phyloP scores from a whole-genome alignment of 2,888 invertebrate species.

The Zygothrica quintamaculata region DNA sequence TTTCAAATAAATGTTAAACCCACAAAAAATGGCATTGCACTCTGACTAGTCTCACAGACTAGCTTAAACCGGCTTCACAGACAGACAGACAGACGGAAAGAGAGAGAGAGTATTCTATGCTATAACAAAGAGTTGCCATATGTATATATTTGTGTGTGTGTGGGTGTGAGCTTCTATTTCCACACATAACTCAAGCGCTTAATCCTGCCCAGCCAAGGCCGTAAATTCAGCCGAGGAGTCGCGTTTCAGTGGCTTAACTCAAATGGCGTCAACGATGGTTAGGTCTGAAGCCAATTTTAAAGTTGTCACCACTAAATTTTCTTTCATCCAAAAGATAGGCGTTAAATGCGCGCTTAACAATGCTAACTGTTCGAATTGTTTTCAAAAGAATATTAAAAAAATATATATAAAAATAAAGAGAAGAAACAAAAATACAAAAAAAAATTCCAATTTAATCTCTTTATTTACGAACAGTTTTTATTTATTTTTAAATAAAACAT shows the following conservation, averaged over 20 bases:
- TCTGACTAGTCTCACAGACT: constrained; percentile 39
- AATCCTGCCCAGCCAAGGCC: constrained; percentile 55
- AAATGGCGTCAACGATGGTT: constrained; percentile 30
- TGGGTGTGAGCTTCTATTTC: constrained; percentile 41
- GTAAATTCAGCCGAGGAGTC: constrained; percentile 54
- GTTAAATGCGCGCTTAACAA: constrained; percentile 32
- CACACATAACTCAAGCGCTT: constrained; percentile 52
- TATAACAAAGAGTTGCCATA: constrained; percentile 20
- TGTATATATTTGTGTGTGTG: constrained; percentile 22
- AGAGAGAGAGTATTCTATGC: too few relatives aligned
- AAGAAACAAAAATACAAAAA: too few relatives aligned
- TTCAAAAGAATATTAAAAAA: too few relatives aligned
- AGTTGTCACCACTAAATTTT: constrained; percentile 51
- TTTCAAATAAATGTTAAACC: constrained; percentile 59
- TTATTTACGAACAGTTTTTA: neutral
- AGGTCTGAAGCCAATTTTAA: constrained; percentile 57
- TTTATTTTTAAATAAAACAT: too few relatives aligned
- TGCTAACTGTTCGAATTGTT: constrained; percentile 12
- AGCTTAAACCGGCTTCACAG: constrained; percentile 49
- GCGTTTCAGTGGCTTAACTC: constrained; percentile 57
- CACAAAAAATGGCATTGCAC: constrained; percentile 18
- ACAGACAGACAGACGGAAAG: too few relatives aligned
- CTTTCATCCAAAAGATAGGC: constrained; percentile 19
- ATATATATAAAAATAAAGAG: too few relatives aligned
- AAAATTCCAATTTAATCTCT: constrained; percentile 11